Evolutionary conservation across 2,113 vertebrate genomes (phyloP), one percentile per base, ranked within the genome.

Genomic region (Thermophis baileyi): DNA sequence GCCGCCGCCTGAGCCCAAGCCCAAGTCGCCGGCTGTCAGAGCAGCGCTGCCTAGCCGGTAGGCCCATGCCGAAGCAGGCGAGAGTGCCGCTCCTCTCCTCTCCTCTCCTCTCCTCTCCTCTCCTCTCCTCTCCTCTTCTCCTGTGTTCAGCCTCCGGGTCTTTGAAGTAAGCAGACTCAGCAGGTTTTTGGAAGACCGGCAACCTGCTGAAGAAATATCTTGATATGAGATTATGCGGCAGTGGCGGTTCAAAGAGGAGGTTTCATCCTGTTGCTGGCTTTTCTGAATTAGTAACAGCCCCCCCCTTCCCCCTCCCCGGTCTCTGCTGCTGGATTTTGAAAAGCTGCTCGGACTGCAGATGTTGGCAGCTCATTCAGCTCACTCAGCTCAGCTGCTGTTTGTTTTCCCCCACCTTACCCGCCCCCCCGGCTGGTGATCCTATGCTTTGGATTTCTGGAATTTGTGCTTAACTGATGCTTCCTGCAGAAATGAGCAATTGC

Each of bases 391-490:
- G 3, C 7, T 6, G 1, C 6, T 46, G 18, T 2, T 44, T 55
- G 10, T 44, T 44, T 24, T n/a, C 69, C 69, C 0, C 9, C 4
- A 0, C n/a, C n/a, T n/a, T n/a, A 0, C 4, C 16, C 16, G 22
- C 54, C 24, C 22, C 55, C 20, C 14, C 6, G 57, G 12, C 30
- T 55, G 51, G 14, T 5, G 6, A 57, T 9, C 6, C 50, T n/a
- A 5, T 30, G 25, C 27, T 86, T 27, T 57, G 10, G 46, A 60
- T 22, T 30, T 25, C 8, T 49, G 53, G 16, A 35, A 22, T 30
- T 3, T 10, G 11, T 7, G 16, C 27, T 91, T 27, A 0, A 18
- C 49, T 63, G 2, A 74, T 35, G 63, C 11, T 46, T 9, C 2
- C 0, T 16, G 35, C 24, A 10, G 27, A 40, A 24, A 20, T 6